Evolutionary conservation across 2,797 vertebrate genomes (phyloP).

Genomic region (Gallinago solitaria): DNA sequence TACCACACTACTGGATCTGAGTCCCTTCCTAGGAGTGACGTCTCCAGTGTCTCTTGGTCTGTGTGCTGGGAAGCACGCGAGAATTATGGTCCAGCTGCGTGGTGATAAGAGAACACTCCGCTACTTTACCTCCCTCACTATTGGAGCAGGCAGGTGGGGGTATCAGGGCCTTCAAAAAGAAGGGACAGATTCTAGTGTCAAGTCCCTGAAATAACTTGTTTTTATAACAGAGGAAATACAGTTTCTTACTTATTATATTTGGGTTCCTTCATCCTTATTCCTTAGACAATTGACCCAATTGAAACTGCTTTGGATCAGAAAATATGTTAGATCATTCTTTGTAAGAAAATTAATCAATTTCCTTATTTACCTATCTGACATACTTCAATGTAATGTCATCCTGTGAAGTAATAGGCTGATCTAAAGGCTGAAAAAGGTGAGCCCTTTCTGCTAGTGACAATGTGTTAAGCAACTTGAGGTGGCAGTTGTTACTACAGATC

Average conservation of each 20-base stretch:
- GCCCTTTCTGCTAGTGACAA: background rate
- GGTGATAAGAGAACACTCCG: background rate
- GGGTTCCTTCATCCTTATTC: background rate
- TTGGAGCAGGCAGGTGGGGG: background rate
- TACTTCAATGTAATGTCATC: background rate
- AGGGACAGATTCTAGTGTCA: background rate
- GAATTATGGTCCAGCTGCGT: fast-evolving
- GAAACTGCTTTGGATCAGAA: background rate
- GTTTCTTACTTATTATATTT: background rate
- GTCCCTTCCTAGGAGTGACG: background rate
- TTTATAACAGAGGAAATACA: background rate
- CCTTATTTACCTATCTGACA: background rate
- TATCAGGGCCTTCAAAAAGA: background rate
- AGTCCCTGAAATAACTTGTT: background rate
- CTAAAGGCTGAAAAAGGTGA: background rate
- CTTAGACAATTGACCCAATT: background rate
- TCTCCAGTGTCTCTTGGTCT: background rate
- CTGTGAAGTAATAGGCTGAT: background rate
- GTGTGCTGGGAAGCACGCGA: background rate
- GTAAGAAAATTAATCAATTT: background rate
- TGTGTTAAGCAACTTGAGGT: background rate
- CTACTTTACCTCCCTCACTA: background rate
- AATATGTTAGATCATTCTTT: background rate
- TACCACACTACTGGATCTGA: background rate
- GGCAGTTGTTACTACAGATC: background rate